Base-by-base conservation (phyloP, 2,797 vertebrate species). In the Mallotus villosus region DNA sequence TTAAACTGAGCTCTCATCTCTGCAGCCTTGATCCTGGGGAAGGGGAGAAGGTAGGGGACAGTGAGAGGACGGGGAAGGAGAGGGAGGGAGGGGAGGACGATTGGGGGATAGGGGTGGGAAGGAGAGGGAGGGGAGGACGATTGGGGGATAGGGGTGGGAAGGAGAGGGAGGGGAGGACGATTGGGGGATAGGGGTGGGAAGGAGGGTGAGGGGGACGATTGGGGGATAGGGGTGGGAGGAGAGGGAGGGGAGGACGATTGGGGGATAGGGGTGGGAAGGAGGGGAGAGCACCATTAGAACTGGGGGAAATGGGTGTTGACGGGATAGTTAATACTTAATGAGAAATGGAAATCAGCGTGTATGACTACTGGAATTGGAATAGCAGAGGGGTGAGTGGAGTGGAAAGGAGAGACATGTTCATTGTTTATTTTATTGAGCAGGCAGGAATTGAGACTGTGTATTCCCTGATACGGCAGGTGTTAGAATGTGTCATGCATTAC, bases 361-460 rank as follows among this genome's bases (percentile, higher is more conserved):
- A 41, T 41, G 37, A 41, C 37, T 11, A 12, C 11, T 41, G 37
- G 37, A 41, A 41, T 41, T 12, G 9, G 37, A 41, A 41, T 41
- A 41, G 37, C 1, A 41, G 11, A 41, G 37, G 12, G 9, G 37
- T 1, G 37, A 41, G 37, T 2, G 37, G 37, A 41, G 37, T 9
- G 11, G 8, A 11, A 12, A 9, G 8, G 37, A 41, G 37, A 41
- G 37, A 41, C 37, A 41, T 41, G 9, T 9, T 41, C 1, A 57
- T n/a, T 8, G 55, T 53, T 71, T 51, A 58, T 58, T 72, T 25
- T 49, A 57, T 57, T 57, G 55, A 5, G 19, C 55, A 57, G 7
- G 37, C 37, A 62, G 11, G 25, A 16, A 32, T 29, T 27, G 25
- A 27, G 22, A 27, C 24, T 34, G 4, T 17, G 60, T 29, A 62